phyloP scores from a whole-genome alignment of 2,113 vertebrate genomes.

The Lepisosteus oculatus region DNA sequence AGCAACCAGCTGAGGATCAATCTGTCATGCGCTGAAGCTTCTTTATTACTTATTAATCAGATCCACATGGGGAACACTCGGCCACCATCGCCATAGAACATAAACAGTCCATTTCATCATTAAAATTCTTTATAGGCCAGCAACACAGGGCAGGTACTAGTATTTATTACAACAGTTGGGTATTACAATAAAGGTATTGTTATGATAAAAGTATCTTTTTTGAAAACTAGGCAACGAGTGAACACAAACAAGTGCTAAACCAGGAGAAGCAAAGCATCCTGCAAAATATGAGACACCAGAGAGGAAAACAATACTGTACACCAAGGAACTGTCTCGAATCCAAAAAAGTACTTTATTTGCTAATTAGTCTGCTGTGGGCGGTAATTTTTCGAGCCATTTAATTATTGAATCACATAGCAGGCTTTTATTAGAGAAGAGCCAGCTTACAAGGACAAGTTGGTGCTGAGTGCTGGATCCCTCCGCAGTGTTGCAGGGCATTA shows the following conservation, averaged over 20 bases:
- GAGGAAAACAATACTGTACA: too few relatives aligned
- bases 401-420: slow-evolving; percentile 31
- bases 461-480: neutral
- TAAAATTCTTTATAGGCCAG: slow-evolving; percentile 2
- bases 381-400: slow-evolving; percentile 29
- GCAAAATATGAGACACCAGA: too few relatives aligned
- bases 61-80: neutral
- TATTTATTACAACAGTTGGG: slow-evolving; percentile 30
- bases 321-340: too few relatives aligned
- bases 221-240: too few relatives aligned
- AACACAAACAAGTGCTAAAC: too few relatives aligned
- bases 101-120: neutral
- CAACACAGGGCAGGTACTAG: slow-evolving; percentile 18
- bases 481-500: too few relatives aligned
- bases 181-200: slow-evolving; percentile 11
- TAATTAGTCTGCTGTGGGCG: slow-evolving; percentile 30
- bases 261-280: too few relatives aligned
- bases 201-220: too few relatives aligned
- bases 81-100: neutral
- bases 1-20: too few relatives aligned
- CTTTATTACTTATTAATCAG: neutral
- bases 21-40: neutral
- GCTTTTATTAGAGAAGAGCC: slow-evolving; percentile 5
- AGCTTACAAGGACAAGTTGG: neutral
- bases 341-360: neutral